Percentiles rank a stretch among this genome's conserved stretches.
Evolutionary conservation across 2,888 invertebrate genomes (phyloP).

Genomic region (Scrobipalpa atriplicella): DNA sequence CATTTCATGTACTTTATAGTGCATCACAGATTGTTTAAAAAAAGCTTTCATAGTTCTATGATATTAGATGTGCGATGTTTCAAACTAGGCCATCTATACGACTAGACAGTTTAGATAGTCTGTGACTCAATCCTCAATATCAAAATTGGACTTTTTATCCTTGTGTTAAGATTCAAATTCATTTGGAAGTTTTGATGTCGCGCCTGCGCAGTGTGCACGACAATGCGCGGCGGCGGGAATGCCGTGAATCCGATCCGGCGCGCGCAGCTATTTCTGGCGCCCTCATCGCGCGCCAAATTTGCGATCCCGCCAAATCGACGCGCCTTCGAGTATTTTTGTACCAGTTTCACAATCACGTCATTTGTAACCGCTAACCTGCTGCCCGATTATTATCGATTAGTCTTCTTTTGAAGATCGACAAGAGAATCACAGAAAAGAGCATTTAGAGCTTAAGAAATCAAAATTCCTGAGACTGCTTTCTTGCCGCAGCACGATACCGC

Average conservation of each 20-base stretch:
- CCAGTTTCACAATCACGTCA: slow-evolving; percentile 70
- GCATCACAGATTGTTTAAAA: no score
- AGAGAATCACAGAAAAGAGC: background rate
- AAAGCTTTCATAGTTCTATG: no score
- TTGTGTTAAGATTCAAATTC: background rate
- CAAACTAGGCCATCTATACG: no score
- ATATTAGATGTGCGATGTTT: no score
- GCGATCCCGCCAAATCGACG: slow-evolving; percentile 78
- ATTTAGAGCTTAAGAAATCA: background rate
- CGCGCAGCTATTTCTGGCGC: slow-evolving; percentile 71
- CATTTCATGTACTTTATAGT: background rate
- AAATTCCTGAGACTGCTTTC: background rate
- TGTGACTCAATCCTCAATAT: background rate
- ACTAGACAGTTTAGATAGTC: no score
- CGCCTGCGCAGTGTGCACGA: slow-evolving; percentile 50
- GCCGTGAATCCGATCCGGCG: slow-evolving; percentile 78
- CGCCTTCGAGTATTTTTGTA: slow-evolving; percentile 76
- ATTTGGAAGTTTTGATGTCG: background rate
- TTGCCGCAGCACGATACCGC: no score
- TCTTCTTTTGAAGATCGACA: background rate
- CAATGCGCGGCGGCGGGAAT: slow-evolving; percentile 59
- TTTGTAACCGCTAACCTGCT: slow-evolving; percentile 49
- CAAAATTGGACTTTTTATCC: background rate
- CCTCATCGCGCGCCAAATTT: slow-evolving; percentile 78
- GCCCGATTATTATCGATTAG: slow-evolving; percentile 29